Evolutionary conservation across 2,113 vertebrate genomes (phyloP), one percentile per base, ranked within the genome.

Genomic region (Girardinichthys multiradiatus): DNA sequence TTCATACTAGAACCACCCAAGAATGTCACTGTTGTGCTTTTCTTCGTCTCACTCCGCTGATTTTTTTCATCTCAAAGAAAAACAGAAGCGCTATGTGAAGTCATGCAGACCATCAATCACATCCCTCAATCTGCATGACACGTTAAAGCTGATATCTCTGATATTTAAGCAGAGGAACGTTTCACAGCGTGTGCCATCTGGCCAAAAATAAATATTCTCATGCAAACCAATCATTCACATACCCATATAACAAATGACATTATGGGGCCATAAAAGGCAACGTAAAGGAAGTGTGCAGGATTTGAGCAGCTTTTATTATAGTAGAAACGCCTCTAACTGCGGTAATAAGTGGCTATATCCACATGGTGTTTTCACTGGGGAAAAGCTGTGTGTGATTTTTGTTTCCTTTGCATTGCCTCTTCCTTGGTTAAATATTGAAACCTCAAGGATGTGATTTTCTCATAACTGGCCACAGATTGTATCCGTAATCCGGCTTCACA

Each of bases 341-440:
- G 51, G 71, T 79, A 77, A 72, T 65, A 76, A 80, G 62, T 74
- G 33, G 61, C 27, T 6, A 1, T 39, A 57, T 42, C 80, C 68
- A 85, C 82, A 81, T 81, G 74, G 28, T 29, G 68, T 74, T 79
- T 87, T 87, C 64, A 57, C 64, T 70, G 58, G 63, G 70, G 64
- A 74, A 82, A 86, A 81, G 74, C 73, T 85, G 87, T 90, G 90
- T 88, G 86, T 92, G 90, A 93, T 91, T 92, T 91, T 76, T 90
- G 27, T 30, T 60, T 29, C 14, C 3, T 29, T 24, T 57, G 37
- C 37, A 9, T 91, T 86, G 74, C 63, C 33, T 61, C 27, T 70
- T 64, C 72, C 67, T 51, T 74, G 72, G 77, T 82, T 84, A 77
- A 90, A 87, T 85, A 85, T 57, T 67, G 57, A 74, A 80, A 79